Base-by-base conservation (phyloP, 2,888 invertebrate species). In the Drosophila borealis region DNA sequence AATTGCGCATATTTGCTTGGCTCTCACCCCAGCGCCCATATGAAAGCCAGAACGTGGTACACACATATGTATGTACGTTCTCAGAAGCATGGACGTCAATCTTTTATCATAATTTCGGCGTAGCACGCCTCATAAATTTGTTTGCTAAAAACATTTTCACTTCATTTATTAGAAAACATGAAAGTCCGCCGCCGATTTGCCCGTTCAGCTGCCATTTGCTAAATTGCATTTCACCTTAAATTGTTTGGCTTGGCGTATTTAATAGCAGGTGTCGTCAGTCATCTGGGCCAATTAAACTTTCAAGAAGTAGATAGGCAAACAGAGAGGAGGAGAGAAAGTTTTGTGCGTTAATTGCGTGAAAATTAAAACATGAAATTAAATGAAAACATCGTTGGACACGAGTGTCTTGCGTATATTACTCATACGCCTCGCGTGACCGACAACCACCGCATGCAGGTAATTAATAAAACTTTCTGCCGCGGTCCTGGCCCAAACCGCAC, bases 321-420 rank as follows among this genome's bases (percentile, higher is more conserved):
- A 21, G 9, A n/a, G n/a, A 29, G 5, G 29, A 6, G 2, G n/a
- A 13, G 33, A 2, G 44, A 45, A 51, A 45, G 71, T 85, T 81
- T 70, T 73, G 61, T 70, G 62, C 80, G 89, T 85, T 85, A 89
- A 85, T 85, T 89, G 85, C 89, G 85, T 70, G 85, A 89, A 85
- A 85, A 85, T 87, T 70, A 78, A 87, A 85, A 85, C 80, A 89
- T 78, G 71, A 88, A 86, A 87, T 89, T 88, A 86, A 87, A 89
- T 81, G 83, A 87, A 87, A 89, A 87, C 89, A 85, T 73, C 71
- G 84, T 70, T 71, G 86, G 69, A 74, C 69, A 50, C 55, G 62
- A 82, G 80, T 85, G 88, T 88, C 88, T 82, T 72, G 61, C 49
- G 65, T 62, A 66, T 60, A 78, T 74, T 51, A 80, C 87, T 70